phyloP scores from a whole-genome alignment of 2,113 vertebrate species.

The Neodontobutis hainanensis region DNA sequence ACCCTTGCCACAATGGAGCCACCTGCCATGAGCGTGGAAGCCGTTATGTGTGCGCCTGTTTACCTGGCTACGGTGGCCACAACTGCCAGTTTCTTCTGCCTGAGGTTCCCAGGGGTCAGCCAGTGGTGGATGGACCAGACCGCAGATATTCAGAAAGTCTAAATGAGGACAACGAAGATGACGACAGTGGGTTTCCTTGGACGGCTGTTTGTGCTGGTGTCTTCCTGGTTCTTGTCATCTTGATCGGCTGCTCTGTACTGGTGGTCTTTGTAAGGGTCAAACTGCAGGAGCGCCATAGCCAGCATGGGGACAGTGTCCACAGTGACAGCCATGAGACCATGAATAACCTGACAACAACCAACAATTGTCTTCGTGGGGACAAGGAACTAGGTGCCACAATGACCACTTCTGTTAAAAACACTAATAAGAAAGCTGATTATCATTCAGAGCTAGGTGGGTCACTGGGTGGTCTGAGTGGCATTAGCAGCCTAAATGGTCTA shows the following conservation, averaged over 20 bases:
- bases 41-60: constrained; percentile 92
- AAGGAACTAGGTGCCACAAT: constrained; percentile 90
- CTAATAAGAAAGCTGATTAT: constrained; percentile 96
- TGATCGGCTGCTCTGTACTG: constrained; percentile 88
- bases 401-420: constrained; percentile 94
- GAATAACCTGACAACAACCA: constrained; percentile 92
- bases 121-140: constrained; percentile 81
- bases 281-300: constrained; percentile 83
- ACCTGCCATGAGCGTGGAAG: constrained; percentile 91
- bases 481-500: constrained; percentile 58
- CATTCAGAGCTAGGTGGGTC: constrained; percentile 82
- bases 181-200: constrained; percentile 86
- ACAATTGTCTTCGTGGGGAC: constrained; percentile 88
- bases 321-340: constrained; percentile 91
- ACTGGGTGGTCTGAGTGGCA: constrained; percentile 66
- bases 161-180: constrained; percentile 66
- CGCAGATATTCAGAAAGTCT: constrained; percentile 80
- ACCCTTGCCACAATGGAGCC: constrained; percentile 95
- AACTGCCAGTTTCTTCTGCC: constrained; percentile 97
- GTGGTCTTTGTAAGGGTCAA: constrained; percentile 88
- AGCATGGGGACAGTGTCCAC: constrained; percentile 79
- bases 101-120: constrained; percentile 76
- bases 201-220: constrained; percentile 89
- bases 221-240: constrained; percentile 88
- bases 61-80: constrained; percentile 88